These are phyloP conservation scores for Sebastes flavidus DNA, from an alignment of 2,797 vertebrate species.

Conservation along the genomic window DNA sequence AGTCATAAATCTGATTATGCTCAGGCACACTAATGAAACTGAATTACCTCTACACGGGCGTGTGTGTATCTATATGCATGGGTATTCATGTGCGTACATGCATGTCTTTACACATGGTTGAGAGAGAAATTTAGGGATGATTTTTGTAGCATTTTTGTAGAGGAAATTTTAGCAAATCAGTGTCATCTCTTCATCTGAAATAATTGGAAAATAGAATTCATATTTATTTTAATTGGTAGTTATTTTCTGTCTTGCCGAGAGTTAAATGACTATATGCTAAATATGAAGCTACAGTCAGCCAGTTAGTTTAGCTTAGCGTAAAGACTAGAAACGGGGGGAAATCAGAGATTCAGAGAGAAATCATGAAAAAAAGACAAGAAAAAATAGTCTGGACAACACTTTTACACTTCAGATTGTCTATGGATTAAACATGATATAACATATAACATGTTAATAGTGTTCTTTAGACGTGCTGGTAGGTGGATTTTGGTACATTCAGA, in stretches of 20 bases:
- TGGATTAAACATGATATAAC: background rate
- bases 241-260: background rate
- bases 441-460: background rate
- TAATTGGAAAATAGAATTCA: background rate
- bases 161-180: background rate
- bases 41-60: constrained; percentile 49
- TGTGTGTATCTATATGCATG: background rate
- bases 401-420: background rate
- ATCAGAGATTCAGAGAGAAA: background rate
- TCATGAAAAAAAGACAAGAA: background rate
- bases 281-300: background rate
- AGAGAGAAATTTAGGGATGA: background rate
- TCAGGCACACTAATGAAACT: constrained; percentile 59
- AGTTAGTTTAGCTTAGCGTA: background rate
- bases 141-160: background rate
- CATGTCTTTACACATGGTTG: background rate
- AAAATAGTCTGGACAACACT: background rate
- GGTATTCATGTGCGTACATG: background rate
- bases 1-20: constrained; percentile 73
- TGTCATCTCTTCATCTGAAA: background rate
- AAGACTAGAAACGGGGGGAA: background rate
- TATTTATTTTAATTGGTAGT: background rate
- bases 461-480: background rate
- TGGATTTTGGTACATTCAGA: background rate
- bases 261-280: background rate